Evolutionary conservation across 2,113 vertebrate species (phyloP).

Genomic region (Pyxicephalus adspersus): DNA sequence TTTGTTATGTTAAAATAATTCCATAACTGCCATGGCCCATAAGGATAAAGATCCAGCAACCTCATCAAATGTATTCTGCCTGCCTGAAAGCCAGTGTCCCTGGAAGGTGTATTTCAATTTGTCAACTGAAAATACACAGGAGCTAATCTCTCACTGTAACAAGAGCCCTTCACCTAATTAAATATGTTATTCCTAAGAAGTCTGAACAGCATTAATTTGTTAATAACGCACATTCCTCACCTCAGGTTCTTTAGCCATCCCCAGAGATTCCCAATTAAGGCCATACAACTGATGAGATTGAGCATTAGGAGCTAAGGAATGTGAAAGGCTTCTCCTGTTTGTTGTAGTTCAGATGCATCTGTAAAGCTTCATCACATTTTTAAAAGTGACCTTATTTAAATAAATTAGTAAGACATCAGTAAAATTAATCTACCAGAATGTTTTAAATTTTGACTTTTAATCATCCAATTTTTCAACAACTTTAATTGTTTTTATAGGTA

Average conservation of each 20-base stretch:
- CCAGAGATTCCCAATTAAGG: constrained; percentile 35
- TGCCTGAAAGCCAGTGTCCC: background rate
- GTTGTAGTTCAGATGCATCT: background rate
- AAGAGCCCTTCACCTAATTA: constrained; percentile 45
- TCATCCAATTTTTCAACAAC: too few species aligned
- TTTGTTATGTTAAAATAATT: too few species aligned
- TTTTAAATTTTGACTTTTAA: too few species aligned
- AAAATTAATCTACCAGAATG: too few species aligned
- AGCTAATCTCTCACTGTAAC: constrained; percentile 17
- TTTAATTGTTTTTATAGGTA: too few species aligned
- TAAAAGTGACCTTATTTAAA: background rate
- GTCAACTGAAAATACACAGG: constrained; percentile 21
- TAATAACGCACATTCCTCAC: constrained; percentile 31
- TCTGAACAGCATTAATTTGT: constrained; percentile 44
- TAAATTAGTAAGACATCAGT: background rate
- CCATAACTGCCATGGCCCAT: too few species aligned
- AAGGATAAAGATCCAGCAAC: too few species aligned
- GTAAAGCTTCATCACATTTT: background rate
- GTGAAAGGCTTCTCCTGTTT: background rate
- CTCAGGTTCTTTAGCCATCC: constrained; percentile 36
- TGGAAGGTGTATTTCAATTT: constrained; percentile 1
- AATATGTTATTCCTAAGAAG: constrained; percentile 40
- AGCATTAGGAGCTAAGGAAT: constrained; percentile 22
- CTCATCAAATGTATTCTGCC: too few species aligned
- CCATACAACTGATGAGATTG: constrained; percentile 39